Evolutionary conservation across 1,140 invertebrate genomes (phyloP), one percentile per base, ranked within the genome.

Genomic region (Heliconius nattereri): DNA sequence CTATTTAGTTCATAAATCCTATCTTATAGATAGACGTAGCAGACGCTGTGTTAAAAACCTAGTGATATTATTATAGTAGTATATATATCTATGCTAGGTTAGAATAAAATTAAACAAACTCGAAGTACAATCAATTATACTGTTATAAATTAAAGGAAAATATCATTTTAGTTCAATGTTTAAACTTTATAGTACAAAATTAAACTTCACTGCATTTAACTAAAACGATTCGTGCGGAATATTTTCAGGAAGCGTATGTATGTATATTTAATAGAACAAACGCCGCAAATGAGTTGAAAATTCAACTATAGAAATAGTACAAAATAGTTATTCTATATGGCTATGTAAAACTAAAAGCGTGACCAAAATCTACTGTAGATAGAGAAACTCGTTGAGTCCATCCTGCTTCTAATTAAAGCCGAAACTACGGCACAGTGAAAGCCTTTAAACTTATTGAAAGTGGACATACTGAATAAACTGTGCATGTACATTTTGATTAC

Each of bases 371-470:
- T 40, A 45, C 40, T 1, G 13, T 35, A 75, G 32, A 57, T 37
- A 19, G 73, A 13, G 45, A 29, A 75, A 40, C 74, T 60, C 26
- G 19, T 74, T 74, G 73, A 74, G 2, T 52, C 7, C 7, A 29
- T 26, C 49, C 73, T 57, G 57, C 73, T 75, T 40, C 29, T 75
- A 75, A 75, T 75, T 60, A 75, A 60, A 60, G 20, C 52, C 29
- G 11, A 13, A 29, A 66, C 57, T 66, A 1, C n/a, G 57, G 23
- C 11, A n/a, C 54, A 26, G 57, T 26, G 23, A 26, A 66, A 29
- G 16, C 57, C 57, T 66, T 66, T 66, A 66, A 66, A 66, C 7
- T 66, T 66, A 66, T 66, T 26, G 57, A 66, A 66, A 66, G 23
- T 26, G 2, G 19, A 60, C 7, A n/a, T 57, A 19, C 54, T 23